Base-by-base conservation (phyloP, 2,888 invertebrate species). In the Dromius quadrimaculatus region DNA sequence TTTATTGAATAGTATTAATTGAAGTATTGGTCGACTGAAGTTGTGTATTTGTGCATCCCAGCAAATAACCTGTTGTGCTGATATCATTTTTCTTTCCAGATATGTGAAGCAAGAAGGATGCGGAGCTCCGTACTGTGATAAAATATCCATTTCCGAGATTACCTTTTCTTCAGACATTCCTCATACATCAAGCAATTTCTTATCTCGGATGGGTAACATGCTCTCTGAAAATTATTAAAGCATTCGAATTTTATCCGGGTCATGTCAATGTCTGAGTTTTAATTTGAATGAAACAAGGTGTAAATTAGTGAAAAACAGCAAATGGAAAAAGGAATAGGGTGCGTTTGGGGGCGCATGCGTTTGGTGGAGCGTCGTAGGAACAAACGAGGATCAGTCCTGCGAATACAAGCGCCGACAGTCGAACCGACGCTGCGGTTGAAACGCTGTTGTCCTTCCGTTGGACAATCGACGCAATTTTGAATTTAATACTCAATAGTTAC, bases 311-410 rank as follows among this genome's bases (percentile, higher is more conserved):
- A 70, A 62, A 70, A 61, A 70, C 47, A 62, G 36, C 15, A 19
- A n/a, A 11, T 20, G 50, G 15, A n/a, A n/a, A n/a, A n/a, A 38
- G n/a, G 38, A 38, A 4, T n/a, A n/a, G 13, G 3, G 13, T 38
- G 13, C n/a, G 19, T 6, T 1, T 22, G 2, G 2, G 4, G 20
- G 36, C 69, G 69, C 69, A 62, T 36, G 50, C 47, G 43, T 19
- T n/a, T 43, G n/a, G n/a, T 11, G 20, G 11, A 23, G 34, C 45
- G 62, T 23, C 75, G 76, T 75, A 78, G 78, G 78, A 77, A 78
- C 77, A 74, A 74, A 74, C 76, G 74, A 74, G 75, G 74, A 23
- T 11, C 50, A n/a, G 50, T n/a, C 50, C 22, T 75, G 75, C 77
- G 74, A 74, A 75, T 74, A 76, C 76, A 76, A 74, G 75, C 76